Conservation (phyloP, 2,797 vertebrate species). For the Myotis planiceps region DNA sequence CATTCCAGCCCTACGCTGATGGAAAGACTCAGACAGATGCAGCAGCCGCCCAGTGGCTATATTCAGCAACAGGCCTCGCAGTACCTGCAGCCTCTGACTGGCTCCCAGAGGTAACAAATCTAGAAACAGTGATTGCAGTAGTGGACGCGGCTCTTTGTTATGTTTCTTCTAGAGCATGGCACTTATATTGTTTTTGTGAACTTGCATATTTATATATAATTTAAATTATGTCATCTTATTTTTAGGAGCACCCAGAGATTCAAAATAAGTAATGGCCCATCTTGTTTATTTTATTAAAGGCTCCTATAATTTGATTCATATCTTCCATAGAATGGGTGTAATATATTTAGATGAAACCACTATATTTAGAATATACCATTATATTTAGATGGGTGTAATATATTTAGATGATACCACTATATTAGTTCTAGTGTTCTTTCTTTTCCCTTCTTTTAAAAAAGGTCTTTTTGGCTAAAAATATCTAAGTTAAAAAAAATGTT, state of each 20-base stretch:
- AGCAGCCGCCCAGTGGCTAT: conserved; percentile 83
- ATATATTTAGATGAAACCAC: neutral
- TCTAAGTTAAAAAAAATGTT: neutral
- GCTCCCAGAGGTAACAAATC: conserved; percentile 83
- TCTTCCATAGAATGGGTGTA: neutral
- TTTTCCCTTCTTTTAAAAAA: neutral
- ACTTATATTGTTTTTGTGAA: neutral
- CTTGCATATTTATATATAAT: neutral
- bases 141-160: neutral
- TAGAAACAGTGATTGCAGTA: neutral
- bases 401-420: neutral
- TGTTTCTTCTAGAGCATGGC: neutral
- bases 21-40: conserved; percentile 85
- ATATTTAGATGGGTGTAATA: neutral
- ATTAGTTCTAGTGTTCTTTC: neutral
- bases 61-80: conserved; percentile 82
- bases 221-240: neutral
- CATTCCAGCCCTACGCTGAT: conserved; percentile 78
- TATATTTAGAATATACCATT: neutral
- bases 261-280: neutral
- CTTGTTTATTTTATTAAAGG: neutral
- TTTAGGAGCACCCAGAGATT: neutral
- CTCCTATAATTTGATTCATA: neutral
- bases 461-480: neutral
- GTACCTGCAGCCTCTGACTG: conserved; percentile 77